Evolutionary conservation across 2,113 vertebrate species (phyloP), one percentile per base, ranked within the genome.

Genomic region (Sapajus apella): DNA sequence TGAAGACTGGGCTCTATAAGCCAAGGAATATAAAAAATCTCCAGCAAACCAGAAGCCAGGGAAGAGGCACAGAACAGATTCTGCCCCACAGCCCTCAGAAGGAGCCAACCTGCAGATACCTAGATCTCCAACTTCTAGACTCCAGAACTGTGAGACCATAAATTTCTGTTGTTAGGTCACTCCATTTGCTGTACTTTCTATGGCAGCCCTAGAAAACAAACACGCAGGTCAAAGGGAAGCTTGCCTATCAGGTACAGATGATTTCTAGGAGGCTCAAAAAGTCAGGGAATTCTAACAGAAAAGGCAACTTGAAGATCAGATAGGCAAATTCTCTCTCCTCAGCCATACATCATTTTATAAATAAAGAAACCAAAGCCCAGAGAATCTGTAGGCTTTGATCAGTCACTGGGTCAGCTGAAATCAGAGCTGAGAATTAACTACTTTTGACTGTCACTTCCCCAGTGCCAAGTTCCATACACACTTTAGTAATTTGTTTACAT

Each of bases 211-310:
- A 56, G 18, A 45, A 96, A 96, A 90, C 21, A 8, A 58, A 96
- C 9, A 47, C 17, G 55, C 0, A 50, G 4, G 4, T 87, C 81
- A 88, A 91, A 86, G 21, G 92, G 52, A 96, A 90, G 37, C 37
- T 91, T 61, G 21, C 11, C 25, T 73, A 30, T 52, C 56, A 27
- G 70, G 4, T 30, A 25, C 20, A 72, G 61, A 43, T 72, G 52
- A 43, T 90, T 95, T 97, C 73, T 85, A 72, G 32, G 37, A 76
- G 37, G 27, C 81, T 50, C 56, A 94, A 77, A 66, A 45, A 56
- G 5, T 43, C 50, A 73, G 92, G 13, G 11, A 83, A 88, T 87
- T 96, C 94, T 85, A 68, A 92, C 37, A 96, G 90, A 95, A 95
- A 94, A 64, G 50, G n/a, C 27, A 96, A 64, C 40, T 90, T 79